A percentile compares a stretch with the other conserved stretches of the same genome.
Conservation (phyloP, 2,888 invertebrate species). For the Tholera decimalis region DNA sequence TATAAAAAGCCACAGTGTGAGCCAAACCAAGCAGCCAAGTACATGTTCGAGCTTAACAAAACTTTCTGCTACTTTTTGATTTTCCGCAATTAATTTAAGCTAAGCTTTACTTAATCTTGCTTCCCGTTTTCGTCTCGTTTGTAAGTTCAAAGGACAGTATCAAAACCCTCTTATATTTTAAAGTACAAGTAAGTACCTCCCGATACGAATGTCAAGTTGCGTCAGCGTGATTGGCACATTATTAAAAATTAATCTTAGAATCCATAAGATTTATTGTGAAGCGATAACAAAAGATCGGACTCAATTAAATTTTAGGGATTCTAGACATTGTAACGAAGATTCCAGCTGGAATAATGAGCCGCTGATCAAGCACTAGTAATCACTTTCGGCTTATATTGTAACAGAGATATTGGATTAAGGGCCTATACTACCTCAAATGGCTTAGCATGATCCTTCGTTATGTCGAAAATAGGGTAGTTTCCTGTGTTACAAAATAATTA, state of each 20-base stretch:
- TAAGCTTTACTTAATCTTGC: conserved; percentile 18
- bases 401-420: conserved; percentile 6
- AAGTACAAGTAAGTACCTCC: conserved; percentile 24
- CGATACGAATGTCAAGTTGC: conserved; percentile 32
- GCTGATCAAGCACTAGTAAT: conserved; percentile 21
- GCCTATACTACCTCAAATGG: too few relatives aligned
- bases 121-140: conserved; percentile 27
- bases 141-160: conserved; percentile 4
- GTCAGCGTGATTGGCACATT: conserved; percentile 36
- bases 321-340: conserved; percentile 19
- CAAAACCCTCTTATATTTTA: conserved; percentile 1
- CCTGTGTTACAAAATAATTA: too few relatives aligned
- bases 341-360: conserved; percentile 10
- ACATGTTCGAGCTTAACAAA: background rate
- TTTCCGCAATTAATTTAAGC: conserved; percentile 25
- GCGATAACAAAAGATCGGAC: conserved; percentile 18
- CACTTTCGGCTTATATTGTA: conserved; percentile 11
- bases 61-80: conserved; percentile 9
- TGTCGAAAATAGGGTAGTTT: too few relatives aligned
- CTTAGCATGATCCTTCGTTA: too few relatives aligned
- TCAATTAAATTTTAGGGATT: conserved; percentile 24
- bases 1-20: background rate
- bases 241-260: conserved; percentile 38
- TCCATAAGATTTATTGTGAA: conserved; percentile 24
- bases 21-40: too few relatives aligned